These are phyloP conservation scores for Scortum barcoo DNA, from an alignment of 2,113 vertebrate species.

Conservation along the genomic window DNA sequence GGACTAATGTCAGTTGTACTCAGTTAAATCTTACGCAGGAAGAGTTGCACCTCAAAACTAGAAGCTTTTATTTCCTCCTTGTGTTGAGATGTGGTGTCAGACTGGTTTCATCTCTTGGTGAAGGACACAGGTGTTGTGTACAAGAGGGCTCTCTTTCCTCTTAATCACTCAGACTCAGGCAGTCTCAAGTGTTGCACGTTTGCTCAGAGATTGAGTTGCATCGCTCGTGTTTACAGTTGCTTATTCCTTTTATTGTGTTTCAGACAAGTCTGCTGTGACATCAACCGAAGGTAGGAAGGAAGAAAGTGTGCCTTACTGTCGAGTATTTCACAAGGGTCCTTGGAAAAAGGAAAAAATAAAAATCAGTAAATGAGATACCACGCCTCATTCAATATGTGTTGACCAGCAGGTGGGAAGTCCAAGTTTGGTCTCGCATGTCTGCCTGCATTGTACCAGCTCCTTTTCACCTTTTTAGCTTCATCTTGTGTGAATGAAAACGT, in stretches of 20 bases:
- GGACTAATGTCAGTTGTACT: background rate
- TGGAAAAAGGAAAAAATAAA: background rate
- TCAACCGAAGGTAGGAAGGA: slow-evolving; percentile 64
- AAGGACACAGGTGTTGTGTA: slow-evolving; percentile 43
- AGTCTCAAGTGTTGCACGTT: slow-evolving; percentile 20
- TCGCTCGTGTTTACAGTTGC: slow-evolving; percentile 6
- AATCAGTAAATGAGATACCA: slow-evolving; percentile 1
- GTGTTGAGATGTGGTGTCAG: background rate
- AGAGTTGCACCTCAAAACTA: background rate
- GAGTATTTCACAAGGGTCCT: background rate
- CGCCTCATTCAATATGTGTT: background rate
- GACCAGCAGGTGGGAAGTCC: background rate
- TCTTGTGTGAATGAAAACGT: slow-evolving; percentile 23
- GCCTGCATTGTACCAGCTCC: background rate
- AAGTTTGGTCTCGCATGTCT: slow-evolving; percentile 1
- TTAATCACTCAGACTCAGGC: slow-evolving; percentile 5
- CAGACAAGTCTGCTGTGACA: slow-evolving; percentile 50
- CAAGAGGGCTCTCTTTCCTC: slow-evolving; percentile 1
- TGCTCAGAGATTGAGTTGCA: slow-evolving; percentile 10
- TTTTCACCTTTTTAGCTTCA: slow-evolving; percentile 33
- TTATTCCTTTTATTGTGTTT: slow-evolving; percentile 36
- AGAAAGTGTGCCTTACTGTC: background rate
- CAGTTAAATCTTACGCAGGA: background rate
- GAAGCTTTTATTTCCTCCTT: background rate
- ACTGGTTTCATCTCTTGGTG: slow-evolving; percentile 1